These are phyloP conservation scores for Gadopsis marmoratus DNA, from an alignment of 2,797 vertebrate species.

Conservation along the genomic window DNA sequence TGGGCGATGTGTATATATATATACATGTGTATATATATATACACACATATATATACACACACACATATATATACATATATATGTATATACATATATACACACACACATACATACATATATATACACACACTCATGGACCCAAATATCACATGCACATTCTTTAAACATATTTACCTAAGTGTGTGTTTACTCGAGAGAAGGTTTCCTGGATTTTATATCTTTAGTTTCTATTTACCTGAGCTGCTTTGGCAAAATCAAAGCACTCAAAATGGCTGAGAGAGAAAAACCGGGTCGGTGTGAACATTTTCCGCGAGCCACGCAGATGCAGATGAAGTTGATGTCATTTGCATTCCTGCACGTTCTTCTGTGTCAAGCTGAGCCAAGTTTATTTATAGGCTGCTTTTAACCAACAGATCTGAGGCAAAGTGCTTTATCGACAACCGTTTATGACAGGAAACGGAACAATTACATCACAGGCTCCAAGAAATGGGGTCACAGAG, in stretches of 20 bases:
- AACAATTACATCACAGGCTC: constrained; percentile 55
- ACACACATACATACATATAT: no score
- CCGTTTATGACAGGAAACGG: constrained; percentile 41
- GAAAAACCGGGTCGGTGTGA: background rate
- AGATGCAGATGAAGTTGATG: background rate
- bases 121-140: background rate
- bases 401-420: constrained; percentile 49
- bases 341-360: constrained; percentile 24
- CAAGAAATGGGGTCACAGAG: constrained; percentile 34
- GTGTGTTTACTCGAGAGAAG: background rate
- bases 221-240: background rate
- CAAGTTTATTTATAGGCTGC: constrained; percentile 39
- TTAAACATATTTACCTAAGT: background rate
- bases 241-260: constrained; percentile 13
- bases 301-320: background rate
- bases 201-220: background rate
- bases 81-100: background rate
- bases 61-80: background rate
- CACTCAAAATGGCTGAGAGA: background rate
- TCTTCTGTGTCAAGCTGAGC: constrained; percentile 38
- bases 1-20: no score
- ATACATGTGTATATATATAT: background rate
- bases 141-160: background rate
- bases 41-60: no score
- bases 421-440: constrained; percentile 45